Conservation (phyloP, 2,888 invertebrate genomes). For the Metacarcinus magister region DNA sequence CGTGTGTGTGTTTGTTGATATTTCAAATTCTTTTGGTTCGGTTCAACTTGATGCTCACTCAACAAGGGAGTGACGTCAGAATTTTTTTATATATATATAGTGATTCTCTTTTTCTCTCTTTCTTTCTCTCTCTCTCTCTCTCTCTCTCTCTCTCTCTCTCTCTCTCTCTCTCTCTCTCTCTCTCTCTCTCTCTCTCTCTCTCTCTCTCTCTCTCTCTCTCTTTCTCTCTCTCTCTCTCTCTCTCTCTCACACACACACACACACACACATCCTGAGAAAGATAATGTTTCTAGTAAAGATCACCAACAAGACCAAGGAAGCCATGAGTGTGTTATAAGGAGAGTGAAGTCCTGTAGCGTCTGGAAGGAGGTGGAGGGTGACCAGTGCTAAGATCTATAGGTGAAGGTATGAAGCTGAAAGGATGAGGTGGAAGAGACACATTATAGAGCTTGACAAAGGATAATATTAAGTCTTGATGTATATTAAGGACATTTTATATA, state of each 20-base stretch:
- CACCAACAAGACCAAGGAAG: neutral
- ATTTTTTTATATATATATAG: neutral
- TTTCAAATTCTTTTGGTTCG: neutral
- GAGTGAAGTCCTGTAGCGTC: neutral
- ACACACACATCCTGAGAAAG: neutral
- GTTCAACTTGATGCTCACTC: slow-evolving; percentile 26
- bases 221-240: neutral
- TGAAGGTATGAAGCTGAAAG: too few relatives aligned
- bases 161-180: slow-evolving; percentile 48
- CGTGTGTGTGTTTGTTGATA: neutral
- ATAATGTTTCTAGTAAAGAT: neutral
- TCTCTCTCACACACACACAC: neutral
- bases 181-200: neutral
- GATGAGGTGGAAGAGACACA: too few relatives aligned
- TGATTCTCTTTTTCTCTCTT: neutral
- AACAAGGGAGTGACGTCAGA: neutral
- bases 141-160: slow-evolving; percentile 33
- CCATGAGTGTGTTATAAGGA: neutral
- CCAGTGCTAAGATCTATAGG: neutral
- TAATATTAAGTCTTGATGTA: too few relatives aligned
- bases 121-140: slow-evolving; percentile 31
- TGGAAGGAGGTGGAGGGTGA: too few relatives aligned
- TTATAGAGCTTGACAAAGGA: too few relatives aligned
- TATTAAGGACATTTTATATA: too few relatives aligned
- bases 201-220: neutral